phyloP scores from a whole-genome alignment of 2,797 vertebrate genomes.

The Spinibarbus caldwelli region DNA sequence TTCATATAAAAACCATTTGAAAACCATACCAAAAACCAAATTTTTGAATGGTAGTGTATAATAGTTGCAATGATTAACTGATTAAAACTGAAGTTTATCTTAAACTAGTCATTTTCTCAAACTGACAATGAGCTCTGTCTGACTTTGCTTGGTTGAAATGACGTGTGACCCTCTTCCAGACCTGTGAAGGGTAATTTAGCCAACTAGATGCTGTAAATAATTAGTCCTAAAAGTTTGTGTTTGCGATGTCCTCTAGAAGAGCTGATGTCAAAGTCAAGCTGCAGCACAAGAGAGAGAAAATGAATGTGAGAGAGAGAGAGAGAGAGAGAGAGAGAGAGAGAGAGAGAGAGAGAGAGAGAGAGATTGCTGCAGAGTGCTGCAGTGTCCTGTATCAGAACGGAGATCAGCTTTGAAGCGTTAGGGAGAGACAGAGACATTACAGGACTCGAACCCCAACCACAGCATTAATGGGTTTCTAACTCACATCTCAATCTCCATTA shows the following conservation, averaged over 20 bases:
- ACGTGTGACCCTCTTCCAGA: conserved; percentile 17
- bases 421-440: conserved; percentile 29
- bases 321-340: conserved; percentile 44
- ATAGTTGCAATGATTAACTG: not conserved
- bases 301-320: conserved; percentile 2
- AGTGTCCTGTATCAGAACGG: conserved; percentile 57
- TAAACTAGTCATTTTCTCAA: not conserved
- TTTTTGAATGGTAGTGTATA: not conserved
- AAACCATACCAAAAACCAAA: too few species aligned
- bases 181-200: conserved; percentile 5
- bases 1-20: not conserved
- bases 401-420: conserved; percentile 45
- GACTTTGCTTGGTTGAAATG: not conserved
- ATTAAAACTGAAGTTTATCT: not conserved
- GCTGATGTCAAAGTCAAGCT: conserved; percentile 57
- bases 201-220: conserved; percentile 36
- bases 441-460: not conserved
- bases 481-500: conserved; percentile 2
- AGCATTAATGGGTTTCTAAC: conserved; percentile 9
- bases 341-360: conserved; percentile 10
- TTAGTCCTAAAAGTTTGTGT: conserved; percentile 40
- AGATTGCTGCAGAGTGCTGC: conserved; percentile 54
- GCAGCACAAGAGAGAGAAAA: conserved; percentile 45
- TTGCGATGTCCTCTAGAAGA: conserved; percentile 37
- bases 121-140: not conserved